phyloP scores from a whole-genome alignment of 2,888 invertebrate species.

The Plusia festucae region DNA sequence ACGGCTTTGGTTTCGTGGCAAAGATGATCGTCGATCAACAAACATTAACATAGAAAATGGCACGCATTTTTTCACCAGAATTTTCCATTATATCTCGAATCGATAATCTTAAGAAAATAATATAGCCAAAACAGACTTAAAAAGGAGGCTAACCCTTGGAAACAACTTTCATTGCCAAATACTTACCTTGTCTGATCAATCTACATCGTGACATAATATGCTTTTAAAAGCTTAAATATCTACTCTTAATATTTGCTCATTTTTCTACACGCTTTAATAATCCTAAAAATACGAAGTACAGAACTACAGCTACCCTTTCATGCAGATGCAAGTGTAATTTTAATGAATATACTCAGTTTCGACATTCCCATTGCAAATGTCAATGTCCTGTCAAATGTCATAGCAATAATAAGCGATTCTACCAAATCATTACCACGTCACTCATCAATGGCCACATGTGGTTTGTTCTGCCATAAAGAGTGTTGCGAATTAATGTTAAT shows the following conservation, averaged over 20 bases:
- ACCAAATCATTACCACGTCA: slow-evolving; percentile 45
- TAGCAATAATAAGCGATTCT: slow-evolving; percentile 42
- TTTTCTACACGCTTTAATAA: no score
- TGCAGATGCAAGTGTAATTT: slow-evolving; percentile 26
- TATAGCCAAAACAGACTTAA: no score
- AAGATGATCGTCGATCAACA: background rate
- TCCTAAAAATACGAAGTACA: no score
- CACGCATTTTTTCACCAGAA: no score
- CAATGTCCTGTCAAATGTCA: slow-evolving; percentile 55
- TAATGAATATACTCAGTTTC: slow-evolving; percentile 24
- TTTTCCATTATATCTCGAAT: no score
- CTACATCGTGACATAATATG: no score
- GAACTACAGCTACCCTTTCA: background rate
- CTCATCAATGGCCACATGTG: slow-evolving; percentile 39
- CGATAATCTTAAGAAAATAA: no score
- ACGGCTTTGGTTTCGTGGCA: background rate
- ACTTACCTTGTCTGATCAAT: no score
- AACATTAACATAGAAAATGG: background rate
- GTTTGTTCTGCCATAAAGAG: slow-evolving; percentile 47
- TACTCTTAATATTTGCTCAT: no score
- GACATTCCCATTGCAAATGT: slow-evolving; percentile 30
- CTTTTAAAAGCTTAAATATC: no score
- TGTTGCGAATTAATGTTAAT: slow-evolving; percentile 53
- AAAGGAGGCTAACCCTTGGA: background rate
- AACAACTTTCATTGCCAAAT: no score